Percentiles rank a stretch among this genome's conserved stretches.
phyloP scores from a whole-genome alignment of 2,113 vertebrate genomes.

The Mixornis gularis region DNA sequence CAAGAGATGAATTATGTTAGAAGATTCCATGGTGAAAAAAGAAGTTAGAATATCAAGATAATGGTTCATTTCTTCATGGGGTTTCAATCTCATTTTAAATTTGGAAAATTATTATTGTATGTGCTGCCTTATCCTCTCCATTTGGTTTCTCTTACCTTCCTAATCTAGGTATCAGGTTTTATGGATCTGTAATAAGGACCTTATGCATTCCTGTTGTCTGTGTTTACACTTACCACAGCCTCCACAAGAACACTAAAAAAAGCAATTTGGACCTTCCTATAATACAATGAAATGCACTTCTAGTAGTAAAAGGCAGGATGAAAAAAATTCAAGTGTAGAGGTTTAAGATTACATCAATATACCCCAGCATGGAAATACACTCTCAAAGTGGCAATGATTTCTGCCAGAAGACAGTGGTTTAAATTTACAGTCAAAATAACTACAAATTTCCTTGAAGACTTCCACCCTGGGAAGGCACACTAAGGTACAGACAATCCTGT shows the following conservation, averaged over 20 bases:
- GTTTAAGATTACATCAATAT: not conserved
- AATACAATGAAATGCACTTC: not conserved
- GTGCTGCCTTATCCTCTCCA: not conserved
- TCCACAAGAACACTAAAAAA: not conserved
- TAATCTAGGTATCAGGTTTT: not conserved
- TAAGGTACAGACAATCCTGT: not conserved
- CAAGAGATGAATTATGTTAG: not conserved
- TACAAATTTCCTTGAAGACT: not conserved
- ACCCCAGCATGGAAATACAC: not conserved
- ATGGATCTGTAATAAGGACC: not conserved
- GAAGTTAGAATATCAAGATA: not conserved
- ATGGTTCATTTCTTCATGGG: not conserved
- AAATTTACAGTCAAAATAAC: not conserved
- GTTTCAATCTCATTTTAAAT: not conserved
- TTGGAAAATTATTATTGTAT: not conserved
- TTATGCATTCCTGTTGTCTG: not conserved
- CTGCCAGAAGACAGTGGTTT: constrained; percentile 8
- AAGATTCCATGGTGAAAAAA: not conserved
- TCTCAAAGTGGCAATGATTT: not conserved
- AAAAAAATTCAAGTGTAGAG: not conserved
- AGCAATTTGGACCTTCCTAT: not conserved
- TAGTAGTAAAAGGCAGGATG: not conserved
- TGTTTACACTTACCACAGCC: not conserved
- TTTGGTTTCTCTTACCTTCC: not conserved
- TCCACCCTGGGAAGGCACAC: not conserved